Conservation (phyloP, 2,888 invertebrate genomes). For the Oxycera nigricornis region DNA sequence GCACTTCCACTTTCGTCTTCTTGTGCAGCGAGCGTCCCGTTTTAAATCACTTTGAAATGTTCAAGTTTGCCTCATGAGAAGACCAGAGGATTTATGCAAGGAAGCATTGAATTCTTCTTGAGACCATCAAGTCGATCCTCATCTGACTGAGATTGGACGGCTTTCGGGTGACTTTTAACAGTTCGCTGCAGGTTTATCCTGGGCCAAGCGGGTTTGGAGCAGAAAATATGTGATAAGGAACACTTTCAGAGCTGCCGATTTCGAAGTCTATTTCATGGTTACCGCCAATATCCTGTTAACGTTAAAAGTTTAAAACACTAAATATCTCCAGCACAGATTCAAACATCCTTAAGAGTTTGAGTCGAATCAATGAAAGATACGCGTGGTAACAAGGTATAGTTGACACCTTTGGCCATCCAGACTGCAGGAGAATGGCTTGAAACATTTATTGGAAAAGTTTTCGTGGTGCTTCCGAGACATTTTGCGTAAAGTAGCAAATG, state of each 20-base stretch:
- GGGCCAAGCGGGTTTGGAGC: background rate
- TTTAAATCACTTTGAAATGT: slow-evolving; percentile 31
- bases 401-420: slow-evolving; percentile 29
- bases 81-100: background rate
- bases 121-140: background rate
- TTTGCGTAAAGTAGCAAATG: slow-evolving; percentile 5
- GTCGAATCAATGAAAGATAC: background rate
- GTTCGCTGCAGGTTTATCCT: background rate
- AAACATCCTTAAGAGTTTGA: slow-evolving; percentile 6
- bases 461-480: background rate
- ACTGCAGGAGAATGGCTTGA: slow-evolving; percentile 8
- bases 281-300: slow-evolving; percentile 10
- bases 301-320: background rate
- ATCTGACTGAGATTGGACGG: background rate
- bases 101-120: background rate
- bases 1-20: background rate
- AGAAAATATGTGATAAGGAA: too few species aligned
- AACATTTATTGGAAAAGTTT: slow-evolving; percentile 36
- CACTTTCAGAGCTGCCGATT: too few species aligned
- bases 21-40: background rate
- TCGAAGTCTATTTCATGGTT: background rate
- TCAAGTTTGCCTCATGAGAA: background rate
- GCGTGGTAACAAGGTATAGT: slow-evolving; percentile 25
- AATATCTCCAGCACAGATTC: background rate
- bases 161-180: background rate